Conservation (phyloP, 2,113 vertebrate species). For the Anhinga anhinga region DNA sequence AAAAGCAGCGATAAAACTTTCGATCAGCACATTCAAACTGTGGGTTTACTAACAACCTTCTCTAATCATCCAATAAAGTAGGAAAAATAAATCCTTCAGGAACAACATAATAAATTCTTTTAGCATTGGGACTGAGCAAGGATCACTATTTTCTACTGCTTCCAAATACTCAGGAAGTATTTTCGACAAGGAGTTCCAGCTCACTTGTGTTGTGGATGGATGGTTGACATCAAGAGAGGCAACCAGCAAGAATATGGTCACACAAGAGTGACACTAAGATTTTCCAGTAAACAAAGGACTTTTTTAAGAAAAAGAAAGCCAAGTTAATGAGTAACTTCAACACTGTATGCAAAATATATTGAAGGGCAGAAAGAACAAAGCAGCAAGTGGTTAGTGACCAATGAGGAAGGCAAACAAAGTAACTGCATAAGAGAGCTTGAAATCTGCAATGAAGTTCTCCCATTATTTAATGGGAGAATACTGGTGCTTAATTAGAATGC, state of each 20-base stretch:
- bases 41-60: neutral
- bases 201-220: neutral
- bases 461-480: constrained; percentile 54
- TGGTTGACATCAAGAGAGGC: neutral
- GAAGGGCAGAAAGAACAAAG: constrained; percentile 53
- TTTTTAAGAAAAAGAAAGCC: neutral
- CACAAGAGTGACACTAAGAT: neutral
- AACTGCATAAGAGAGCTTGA: constrained; percentile 42
- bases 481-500: constrained; percentile 52
- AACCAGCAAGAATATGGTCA: neutral
- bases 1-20: neutral
- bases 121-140: neutral
- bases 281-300: neutral
- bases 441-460: constrained; percentile 39
- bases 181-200: neutral
- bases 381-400: constrained; percentile 48
- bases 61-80: neutral
- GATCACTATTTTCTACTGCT: neutral
- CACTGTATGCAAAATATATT: neutral
- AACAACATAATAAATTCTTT: neutral
- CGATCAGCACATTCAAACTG: neutral
- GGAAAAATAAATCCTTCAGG: neutral
- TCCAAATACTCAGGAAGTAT: neutral
- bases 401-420: constrained; percentile 69
- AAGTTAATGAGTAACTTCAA: constrained; percentile 9